Conservation (phyloP, 1,140 invertebrate species). For the Caligus rogercresseyi region DNA sequence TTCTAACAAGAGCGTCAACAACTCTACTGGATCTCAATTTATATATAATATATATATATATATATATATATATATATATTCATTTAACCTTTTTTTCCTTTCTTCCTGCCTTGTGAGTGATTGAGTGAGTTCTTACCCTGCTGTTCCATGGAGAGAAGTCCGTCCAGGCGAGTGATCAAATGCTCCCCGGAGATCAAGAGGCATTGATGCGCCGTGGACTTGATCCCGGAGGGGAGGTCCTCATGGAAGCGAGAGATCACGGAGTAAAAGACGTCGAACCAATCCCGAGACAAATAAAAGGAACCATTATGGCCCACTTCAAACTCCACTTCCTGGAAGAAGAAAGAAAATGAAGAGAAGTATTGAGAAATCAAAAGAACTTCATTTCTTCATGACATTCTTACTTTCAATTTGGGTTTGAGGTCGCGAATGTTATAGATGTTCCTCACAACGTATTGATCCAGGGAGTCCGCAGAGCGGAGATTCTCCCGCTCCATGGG, state of each 20-base stretch:
- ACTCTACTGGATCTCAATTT: no score
- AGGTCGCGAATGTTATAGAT: conserved; percentile 8
- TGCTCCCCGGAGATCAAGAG: not conserved
- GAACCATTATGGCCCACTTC: not conserved
- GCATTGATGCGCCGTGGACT: not conserved
- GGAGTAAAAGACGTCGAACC: conserved; percentile 7
- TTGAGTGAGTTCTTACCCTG: no score
- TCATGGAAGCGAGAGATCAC: not conserved
- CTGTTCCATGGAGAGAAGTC: no score
- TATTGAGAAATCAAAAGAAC: no score
- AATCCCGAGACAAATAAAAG: not conserved
- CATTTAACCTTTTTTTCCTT: no score
- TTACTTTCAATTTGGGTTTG: not conserved
- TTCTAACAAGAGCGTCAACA: no score
- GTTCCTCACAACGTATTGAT: conserved; percentile 1
- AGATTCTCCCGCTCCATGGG: conserved; percentile 11
- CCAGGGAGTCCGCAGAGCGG: not conserved
- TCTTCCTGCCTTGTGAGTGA: no score
- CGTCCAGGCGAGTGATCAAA: not conserved
- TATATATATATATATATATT: no score
- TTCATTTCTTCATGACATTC: not conserved
- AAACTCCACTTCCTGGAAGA: not conserved
- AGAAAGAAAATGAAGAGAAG: not conserved
- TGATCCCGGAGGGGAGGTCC: not conserved
- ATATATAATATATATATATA: no score